Evolutionary conservation across 2,888 invertebrate genomes (phyloP), one percentile per base, ranked within the genome.

Genomic region (Drymonia ruficornis): DNA sequence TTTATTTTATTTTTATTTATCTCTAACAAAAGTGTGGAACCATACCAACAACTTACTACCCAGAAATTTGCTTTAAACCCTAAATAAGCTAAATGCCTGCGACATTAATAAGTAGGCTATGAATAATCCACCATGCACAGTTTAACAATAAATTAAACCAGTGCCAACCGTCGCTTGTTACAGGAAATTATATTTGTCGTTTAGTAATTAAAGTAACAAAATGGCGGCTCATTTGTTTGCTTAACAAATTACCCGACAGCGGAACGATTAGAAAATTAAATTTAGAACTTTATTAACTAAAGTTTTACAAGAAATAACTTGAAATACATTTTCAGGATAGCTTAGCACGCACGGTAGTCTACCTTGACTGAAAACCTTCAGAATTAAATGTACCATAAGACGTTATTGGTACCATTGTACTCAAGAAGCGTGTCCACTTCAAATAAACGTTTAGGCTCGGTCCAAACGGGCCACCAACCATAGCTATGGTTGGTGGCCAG

Each of bases 141-240:
- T 45, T 47, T 49, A 16, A 36, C 9, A 53, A 59, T 59, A 53
- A 67, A 59, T 62, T 47, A 56, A 45, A 53, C 50, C 44, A 53
- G 60, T 64, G 50, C 65, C 56, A 55, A 64, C 50, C 50, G 48
- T 54, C 40, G 53, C 55, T 36, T 64, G 65, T 64, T 53, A 62
- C 68, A 48, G 49, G 38, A 53, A 58, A 59, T 57, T 56, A 47
- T 47, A 18, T 47, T 47, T 47, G 47, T 53, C 38, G 50, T 47
- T 52, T 52, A 28, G 34, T 52, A 34, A 67, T 61, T 59, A 49
- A 61, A 64, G 54, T 64, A 54, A 50, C 52, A 43, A 47, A 19
- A 55, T 36, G 45, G 28, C 48, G 47, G 47, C 13, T 55, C 52
- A 60, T 67, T 71, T 67, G 60, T 67, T 71, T 67, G 45, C 53